A percentile compares a stretch with the other conserved stretches of the same genome.
Evolutionary conservation across 1,140 invertebrate genomes (phyloP).

Genomic region (Ceratoteleas bidentatus): DNA sequence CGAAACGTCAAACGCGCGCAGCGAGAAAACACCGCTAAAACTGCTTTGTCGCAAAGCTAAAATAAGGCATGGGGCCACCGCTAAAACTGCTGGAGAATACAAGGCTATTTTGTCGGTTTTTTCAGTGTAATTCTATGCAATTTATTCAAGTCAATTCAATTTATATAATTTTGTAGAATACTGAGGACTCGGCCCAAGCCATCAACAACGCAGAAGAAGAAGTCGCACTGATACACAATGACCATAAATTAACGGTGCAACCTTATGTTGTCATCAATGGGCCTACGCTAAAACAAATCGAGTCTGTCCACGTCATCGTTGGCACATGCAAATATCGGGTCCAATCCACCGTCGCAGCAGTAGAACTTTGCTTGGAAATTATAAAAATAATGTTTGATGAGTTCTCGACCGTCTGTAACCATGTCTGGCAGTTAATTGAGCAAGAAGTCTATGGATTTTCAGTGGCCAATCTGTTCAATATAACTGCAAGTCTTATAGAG

Average conservation of each 20-base stretch:
- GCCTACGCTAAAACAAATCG: conserved; percentile 20
- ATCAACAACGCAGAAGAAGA: conserved; percentile 2
- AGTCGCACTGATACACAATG: conserved; percentile 11
- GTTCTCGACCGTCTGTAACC: not conserved
- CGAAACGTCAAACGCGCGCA: too few species aligned
- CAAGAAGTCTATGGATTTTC: not conserved
- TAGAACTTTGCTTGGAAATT: not conserved
- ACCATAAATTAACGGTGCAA: conserved; percentile 18
- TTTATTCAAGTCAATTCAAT: too few species aligned
- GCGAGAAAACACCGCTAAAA: too few species aligned
- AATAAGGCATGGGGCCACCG: too few species aligned
- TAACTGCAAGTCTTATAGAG: conserved; percentile 1
- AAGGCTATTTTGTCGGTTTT: too few species aligned
- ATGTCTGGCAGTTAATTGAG: conserved; percentile 9
- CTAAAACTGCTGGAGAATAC: too few species aligned
- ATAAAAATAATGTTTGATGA: not conserved
- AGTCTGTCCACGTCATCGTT: conserved; percentile 21
- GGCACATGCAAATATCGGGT: conserved; percentile 25
- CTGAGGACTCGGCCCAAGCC: too few species aligned
- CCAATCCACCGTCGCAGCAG: not conserved
- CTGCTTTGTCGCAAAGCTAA: too few species aligned
- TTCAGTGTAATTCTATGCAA: too few species aligned
- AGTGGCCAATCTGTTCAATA: too few species aligned
- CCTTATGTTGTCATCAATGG: conserved; percentile 38
- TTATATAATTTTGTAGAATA: too few species aligned